Percentiles rank a stretch among this genome's conserved stretches.
These are phyloP conservation scores for Orchestes rusci DNA, from an alignment of 2,888 invertebrate genomes.

Conservation along the genomic window DNA sequence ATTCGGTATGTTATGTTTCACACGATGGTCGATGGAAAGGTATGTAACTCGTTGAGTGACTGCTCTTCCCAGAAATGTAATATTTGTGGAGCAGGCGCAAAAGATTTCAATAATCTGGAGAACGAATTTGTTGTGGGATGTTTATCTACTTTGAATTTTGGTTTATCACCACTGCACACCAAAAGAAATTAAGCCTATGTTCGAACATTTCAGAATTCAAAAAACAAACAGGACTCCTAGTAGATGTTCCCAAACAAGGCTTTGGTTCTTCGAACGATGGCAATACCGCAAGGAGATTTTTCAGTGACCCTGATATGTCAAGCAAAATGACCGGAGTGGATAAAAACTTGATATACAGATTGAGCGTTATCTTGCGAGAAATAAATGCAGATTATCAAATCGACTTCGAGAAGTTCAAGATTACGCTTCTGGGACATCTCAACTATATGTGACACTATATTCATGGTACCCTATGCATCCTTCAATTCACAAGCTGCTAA, in stretches of 20 bases:
- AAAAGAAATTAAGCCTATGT: constrained; percentile 2
- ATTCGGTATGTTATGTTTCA: too few species aligned
- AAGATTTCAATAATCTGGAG: constrained; percentile 6
- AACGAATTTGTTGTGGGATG: neutral
- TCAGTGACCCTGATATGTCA: too few species aligned
- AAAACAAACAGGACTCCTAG: constrained; percentile 1
- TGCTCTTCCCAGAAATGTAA: constrained; percentile 5
- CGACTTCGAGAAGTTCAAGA: neutral
- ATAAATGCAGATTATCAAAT: neutral
- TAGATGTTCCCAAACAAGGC: constrained; percentile 2
- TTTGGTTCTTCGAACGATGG: constrained; percentile 2
- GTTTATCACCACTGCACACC: neutral
- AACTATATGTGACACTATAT: neutral
- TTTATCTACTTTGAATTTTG: neutral
- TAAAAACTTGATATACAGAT: constrained; percentile 3
- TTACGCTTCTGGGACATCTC: neutral
- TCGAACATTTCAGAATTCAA: neutral
- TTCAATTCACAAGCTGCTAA: neutral
- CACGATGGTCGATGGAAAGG: too few species aligned
- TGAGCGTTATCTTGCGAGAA: constrained; percentile 1
- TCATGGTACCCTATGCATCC: constrained; percentile 1
- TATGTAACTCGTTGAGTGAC: neutral
- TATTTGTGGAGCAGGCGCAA: constrained; percentile 3
- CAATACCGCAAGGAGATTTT: neutral
- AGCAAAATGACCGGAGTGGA: too few species aligned